phyloP scores from a whole-genome alignment of 2,113 vertebrate genomes.

The Nycticryphes semicollaris region DNA sequence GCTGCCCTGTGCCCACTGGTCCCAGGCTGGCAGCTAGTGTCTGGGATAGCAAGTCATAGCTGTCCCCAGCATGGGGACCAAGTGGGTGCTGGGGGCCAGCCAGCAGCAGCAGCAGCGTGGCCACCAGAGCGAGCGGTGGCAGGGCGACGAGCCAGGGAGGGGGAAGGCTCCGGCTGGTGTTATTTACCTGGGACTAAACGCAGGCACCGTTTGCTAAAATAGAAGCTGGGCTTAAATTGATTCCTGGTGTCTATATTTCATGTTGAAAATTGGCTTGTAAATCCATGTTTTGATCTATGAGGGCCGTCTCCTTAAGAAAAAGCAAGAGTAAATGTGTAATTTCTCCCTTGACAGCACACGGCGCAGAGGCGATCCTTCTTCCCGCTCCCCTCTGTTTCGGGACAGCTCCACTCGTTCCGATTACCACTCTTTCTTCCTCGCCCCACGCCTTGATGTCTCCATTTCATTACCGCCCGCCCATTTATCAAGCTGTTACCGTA shows the following conservation, averaged over 20 bases:
- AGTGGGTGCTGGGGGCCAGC: fast-evolving
- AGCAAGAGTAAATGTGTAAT: conserved; percentile 99
- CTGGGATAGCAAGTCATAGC: fast-evolving
- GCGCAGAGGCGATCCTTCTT: conserved; percentile 98
- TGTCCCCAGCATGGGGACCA: fast-evolving
- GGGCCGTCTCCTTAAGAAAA: conserved; percentile 99
- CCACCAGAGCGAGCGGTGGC: neutral
- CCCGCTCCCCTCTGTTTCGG: conserved; percentile 75
- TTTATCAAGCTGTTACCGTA: conserved; percentile 91
- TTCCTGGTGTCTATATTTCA: conserved; percentile 99
- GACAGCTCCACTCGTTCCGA: conserved; percentile 77
- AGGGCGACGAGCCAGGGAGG: neutral
- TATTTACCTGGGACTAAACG: conserved; percentile 73
- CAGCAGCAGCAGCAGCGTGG: neutral
- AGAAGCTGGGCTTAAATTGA: conserved; percentile 92
- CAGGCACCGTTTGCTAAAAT: conserved; percentile 73
- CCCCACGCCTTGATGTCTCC: conserved; percentile 99
- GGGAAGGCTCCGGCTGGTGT: conserved; percentile 8
- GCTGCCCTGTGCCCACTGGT: fast-evolving
- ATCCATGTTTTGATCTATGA: conserved; percentile 98
- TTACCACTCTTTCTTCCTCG: conserved; percentile 81
- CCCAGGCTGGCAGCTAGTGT: neutral
- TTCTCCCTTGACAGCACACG: conserved; percentile 99
- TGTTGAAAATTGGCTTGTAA: conserved; percentile 99
- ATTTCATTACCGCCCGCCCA: conserved; percentile 97